A percentile compares a stretch with the other conserved stretches of the same genome.
These are phyloP conservation scores for Saccostrea cuccullata DNA, from an alignment of 1,140 invertebrate species.

Conservation along the genomic window DNA sequence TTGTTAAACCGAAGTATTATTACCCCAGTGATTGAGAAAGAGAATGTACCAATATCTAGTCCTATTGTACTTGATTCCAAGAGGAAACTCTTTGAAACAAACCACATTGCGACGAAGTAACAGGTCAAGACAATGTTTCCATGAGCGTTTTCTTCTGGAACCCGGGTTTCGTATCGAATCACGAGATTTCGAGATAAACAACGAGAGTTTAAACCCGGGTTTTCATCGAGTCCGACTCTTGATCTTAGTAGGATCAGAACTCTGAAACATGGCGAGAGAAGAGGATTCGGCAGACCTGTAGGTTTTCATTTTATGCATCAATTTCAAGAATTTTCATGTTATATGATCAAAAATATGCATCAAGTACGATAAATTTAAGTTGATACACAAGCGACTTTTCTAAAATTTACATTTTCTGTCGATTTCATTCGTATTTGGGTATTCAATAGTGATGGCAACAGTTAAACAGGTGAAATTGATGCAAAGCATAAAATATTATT, in stretches of 20 bases:
- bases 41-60: too few species aligned
- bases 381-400: background rate
- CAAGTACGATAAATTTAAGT: background rate
- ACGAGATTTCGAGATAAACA: background rate
- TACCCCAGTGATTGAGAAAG: too few species aligned
- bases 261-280: constrained; percentile 5
- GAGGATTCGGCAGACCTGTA: background rate
- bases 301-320: background rate
- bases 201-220: background rate
- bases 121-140: too few species aligned
- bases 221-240: background rate
- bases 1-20: too few species aligned
- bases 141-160: background rate
- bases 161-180: background rate
- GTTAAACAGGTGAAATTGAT: background rate
- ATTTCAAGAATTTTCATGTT: background rate
- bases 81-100: too few species aligned
- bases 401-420: background rate
- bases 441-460: background rate
- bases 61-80: too few species aligned
- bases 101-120: too few species aligned
- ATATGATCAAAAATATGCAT: background rate
- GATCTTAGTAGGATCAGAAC: background rate
- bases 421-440: background rate
- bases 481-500: background rate